Conservation (phyloP, 2,888 invertebrate genomes). For the Bedellia somnulentella region DNA sequence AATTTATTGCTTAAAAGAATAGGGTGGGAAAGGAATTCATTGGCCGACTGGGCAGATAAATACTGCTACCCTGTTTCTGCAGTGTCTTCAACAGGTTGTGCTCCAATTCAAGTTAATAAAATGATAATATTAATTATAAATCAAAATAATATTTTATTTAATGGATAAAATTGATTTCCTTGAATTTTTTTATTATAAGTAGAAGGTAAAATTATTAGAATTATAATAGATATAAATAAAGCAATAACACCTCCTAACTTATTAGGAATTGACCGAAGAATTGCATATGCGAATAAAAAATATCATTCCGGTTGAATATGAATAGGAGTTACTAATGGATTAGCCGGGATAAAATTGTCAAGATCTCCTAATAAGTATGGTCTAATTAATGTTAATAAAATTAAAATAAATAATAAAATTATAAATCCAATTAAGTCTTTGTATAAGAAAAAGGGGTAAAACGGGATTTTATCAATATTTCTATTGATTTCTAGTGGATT, state of each 20-base stretch:
- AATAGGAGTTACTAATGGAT: slow-evolving; percentile 67
- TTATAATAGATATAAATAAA: slow-evolving; percentile 66
- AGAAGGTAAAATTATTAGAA: slow-evolving; percentile 65
- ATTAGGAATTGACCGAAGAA: slow-evolving; percentile 78
- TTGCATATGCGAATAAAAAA: slow-evolving; percentile 80
- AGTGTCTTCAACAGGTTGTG: slow-evolving; percentile 70
- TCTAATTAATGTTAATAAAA: too few species aligned
- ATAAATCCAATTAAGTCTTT: too few species aligned
- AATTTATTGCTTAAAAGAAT: too few species aligned
- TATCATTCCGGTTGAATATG: slow-evolving; percentile 87
- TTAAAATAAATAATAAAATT: too few species aligned
- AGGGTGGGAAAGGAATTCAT: too few species aligned
- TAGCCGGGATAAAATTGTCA: slow-evolving; percentile 74
- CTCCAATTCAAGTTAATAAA: slow-evolving; percentile 73
- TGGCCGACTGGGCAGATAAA: too few species aligned
- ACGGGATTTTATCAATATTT: too few species aligned
- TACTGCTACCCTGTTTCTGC: too few species aligned
- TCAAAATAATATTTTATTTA: slow-evolving; percentile 66
- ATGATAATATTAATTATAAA: slow-evolving; percentile 52
- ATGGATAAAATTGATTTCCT: slow-evolving; percentile 62
- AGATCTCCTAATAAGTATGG: too few species aligned
- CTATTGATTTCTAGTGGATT: too few species aligned
- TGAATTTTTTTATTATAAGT: slow-evolving; percentile 57
- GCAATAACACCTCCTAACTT: slow-evolving; percentile 77
- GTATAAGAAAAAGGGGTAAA: too few species aligned